phyloP scores from a whole-genome alignment of 2,888 invertebrate species.

The Hartigia nigra region DNA sequence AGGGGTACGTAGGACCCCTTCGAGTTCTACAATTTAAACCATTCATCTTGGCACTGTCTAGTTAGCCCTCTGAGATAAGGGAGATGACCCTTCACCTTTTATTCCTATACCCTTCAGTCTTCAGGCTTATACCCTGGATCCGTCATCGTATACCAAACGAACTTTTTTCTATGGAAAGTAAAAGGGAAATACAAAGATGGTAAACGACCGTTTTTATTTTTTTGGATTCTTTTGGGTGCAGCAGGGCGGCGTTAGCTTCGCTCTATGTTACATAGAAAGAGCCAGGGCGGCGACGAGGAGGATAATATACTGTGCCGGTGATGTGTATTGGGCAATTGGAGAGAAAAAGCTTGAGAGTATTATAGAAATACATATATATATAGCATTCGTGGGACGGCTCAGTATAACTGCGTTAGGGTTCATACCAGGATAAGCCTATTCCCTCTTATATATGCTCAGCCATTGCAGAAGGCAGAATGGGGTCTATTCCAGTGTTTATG shows the following conservation, averaged over 20 bases:
- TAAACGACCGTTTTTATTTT: not conserved
- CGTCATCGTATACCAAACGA: not conserved
- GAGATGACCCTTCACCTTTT: not conserved
- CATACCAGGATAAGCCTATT: not conserved
- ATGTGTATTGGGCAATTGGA: not conserved
- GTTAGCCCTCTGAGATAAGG: not conserved
- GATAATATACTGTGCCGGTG: not conserved
- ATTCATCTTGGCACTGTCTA: not conserved
- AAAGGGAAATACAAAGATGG: not conserved
- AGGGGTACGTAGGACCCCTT: not conserved
- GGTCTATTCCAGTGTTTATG: slow-evolving; percentile 20
- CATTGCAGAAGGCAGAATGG: not conserved
- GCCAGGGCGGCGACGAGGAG: not conserved
- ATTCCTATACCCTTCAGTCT: not conserved
- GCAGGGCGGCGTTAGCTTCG: not conserved
- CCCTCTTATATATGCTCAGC: too few species aligned
- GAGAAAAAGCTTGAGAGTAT: not conserved
- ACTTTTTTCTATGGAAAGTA: not conserved
- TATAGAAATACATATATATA: not conserved
- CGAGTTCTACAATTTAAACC: not conserved
- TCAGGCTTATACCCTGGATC: not conserved
- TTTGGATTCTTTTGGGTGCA: not conserved
- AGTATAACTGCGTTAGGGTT: not conserved
- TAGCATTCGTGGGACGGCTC: not conserved
- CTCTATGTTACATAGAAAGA: not conserved